phyloP scores from a whole-genome alignment of 2,113 vertebrate species.

The Erinaceus europaeus region DNA sequence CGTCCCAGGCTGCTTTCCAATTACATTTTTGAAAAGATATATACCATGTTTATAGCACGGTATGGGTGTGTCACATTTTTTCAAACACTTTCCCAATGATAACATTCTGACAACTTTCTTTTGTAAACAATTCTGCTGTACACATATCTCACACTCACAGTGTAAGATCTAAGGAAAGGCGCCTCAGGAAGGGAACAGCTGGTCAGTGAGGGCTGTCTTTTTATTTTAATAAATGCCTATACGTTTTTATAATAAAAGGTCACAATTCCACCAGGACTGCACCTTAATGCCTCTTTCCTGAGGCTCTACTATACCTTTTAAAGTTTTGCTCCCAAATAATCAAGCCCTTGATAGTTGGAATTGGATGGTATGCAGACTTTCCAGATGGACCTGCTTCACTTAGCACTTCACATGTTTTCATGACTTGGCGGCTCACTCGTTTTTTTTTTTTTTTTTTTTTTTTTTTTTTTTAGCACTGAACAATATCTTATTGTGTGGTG shows the following conservation, averaged over 20 bases:
- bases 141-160: background rate
- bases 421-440: no score
- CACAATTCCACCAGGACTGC: background rate
- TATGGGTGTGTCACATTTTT: background rate
- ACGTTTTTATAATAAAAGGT: background rate
- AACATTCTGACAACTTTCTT: background rate
- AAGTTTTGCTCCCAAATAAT: background rate
- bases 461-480: background rate
- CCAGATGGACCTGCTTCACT: background rate
- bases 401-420: background rate
- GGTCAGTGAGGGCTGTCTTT: background rate
- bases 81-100: fast-evolving
- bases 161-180: background rate
- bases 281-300: background rate
- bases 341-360: background rate
- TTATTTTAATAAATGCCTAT: background rate
- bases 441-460: no score
- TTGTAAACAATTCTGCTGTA: background rate
- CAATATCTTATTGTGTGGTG: background rate
- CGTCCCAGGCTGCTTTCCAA: no score
- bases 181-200: background rate
- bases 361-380: background rate
- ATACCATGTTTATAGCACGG: background rate
- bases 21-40: background rate
- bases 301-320: no score